phyloP scores from a whole-genome alignment of 2,888 invertebrate species.

The Agrochola lychnidis region DNA sequence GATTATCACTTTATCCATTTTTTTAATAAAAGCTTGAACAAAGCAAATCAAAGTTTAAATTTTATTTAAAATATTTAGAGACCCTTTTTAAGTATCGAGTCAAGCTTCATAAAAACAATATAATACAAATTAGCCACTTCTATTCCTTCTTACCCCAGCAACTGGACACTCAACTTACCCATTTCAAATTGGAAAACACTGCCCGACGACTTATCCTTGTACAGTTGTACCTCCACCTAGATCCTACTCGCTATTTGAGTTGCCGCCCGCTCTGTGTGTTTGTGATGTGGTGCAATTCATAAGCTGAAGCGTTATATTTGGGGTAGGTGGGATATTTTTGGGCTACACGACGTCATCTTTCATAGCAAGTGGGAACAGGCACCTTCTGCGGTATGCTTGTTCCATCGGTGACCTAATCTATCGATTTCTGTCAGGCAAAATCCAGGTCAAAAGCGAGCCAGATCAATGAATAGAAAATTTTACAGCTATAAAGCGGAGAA shows the following conservation, averaged over 20 bases:
- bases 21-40: too few relatives aligned
- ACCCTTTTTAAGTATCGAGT: neutral
- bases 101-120: neutral
- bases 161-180: slow-evolving; percentile 78
- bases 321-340: neutral
- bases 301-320: slow-evolving; percentile 3
- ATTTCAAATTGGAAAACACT: slow-evolving; percentile 85
- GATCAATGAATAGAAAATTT: neutral
- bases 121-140: slow-evolving; percentile 53
- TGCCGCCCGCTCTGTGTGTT: slow-evolving; percentile 75
- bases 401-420: neutral
- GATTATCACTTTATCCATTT: neutral
- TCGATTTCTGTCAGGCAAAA: too few relatives aligned
- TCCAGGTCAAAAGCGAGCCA: neutral
- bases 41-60: neutral
- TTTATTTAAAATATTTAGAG: neutral
- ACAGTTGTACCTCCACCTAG: slow-evolving; percentile 78
- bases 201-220: slow-evolving; percentile 82
- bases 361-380: neutral
- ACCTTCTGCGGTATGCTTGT: too few relatives aligned
- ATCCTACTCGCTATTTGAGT: slow-evolving; percentile 84
- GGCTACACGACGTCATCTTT: neutral
- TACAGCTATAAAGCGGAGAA: too few relatives aligned
- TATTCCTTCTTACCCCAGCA: slow-evolving; percentile 53
- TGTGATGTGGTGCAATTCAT: slow-evolving; percentile 56